These are phyloP conservation scores for Pharmacophagus antenor DNA, from an alignment of 2,888 invertebrate species.

Conservation along the genomic window DNA sequence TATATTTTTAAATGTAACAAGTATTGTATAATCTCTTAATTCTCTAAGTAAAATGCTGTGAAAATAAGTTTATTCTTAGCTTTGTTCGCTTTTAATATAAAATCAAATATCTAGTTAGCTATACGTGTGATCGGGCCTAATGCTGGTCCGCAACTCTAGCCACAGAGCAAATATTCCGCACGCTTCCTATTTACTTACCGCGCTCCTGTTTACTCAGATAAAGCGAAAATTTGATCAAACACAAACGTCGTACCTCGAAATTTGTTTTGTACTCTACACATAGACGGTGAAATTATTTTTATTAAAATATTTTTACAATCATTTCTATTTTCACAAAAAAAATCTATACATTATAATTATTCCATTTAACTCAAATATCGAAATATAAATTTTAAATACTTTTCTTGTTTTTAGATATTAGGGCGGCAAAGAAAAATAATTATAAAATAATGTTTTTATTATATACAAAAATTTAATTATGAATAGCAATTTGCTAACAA, in stretches of 20 bases:
- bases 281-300: not conserved
- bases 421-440: too few species aligned
- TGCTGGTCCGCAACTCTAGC: constrained; percentile 34
- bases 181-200: constrained; percentile 45
- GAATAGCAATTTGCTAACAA: too few species aligned
- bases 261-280: constrained; percentile 12
- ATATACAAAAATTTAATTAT: too few species aligned
- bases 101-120: constrained; percentile 17
- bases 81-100: constrained; percentile 8
- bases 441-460: too few species aligned
- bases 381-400: too few species aligned
- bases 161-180: constrained; percentile 44
- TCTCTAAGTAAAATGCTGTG: too few species aligned
- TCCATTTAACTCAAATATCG: too few species aligned
- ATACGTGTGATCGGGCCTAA: constrained; percentile 13
- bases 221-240: constrained; percentile 39
- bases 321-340: not conserved
- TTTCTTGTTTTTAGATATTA: too few species aligned
- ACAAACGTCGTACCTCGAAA: constrained; percentile 22
- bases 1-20: too few species aligned
- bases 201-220: constrained; percentile 45
- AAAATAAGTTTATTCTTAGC: too few species aligned
- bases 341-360: too few species aligned
- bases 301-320: not conserved
- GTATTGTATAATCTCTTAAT: too few species aligned